Percentiles rank a stretch among this genome's conserved stretches.
phyloP scores from a whole-genome alignment of 2,113 vertebrate species.

The Cyphomyrus discorhynchus region DNA sequence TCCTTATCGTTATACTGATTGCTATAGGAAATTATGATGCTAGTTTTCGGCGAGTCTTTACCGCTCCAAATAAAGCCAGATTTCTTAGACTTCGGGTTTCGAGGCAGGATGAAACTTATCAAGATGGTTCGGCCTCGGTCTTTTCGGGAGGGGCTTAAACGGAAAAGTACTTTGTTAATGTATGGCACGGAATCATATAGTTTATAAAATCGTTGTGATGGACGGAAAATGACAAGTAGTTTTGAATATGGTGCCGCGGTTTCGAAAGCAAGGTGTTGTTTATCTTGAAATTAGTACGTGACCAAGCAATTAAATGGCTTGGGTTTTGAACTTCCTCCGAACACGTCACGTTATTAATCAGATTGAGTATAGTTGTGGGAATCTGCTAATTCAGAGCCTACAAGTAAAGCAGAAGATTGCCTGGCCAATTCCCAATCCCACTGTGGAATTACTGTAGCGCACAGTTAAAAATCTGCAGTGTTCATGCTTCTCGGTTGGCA shows the following conservation, averaged over 20 bases:
- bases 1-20: background rate
- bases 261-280: background rate
- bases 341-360: background rate
- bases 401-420: background rate
- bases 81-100: background rate
- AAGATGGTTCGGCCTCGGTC: background rate
- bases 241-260: background rate
- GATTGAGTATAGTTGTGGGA: background rate
- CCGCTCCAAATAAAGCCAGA: background rate
- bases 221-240: background rate
- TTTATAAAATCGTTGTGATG: background rate
- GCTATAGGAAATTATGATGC: background rate
- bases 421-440: background rate
- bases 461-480: background rate
- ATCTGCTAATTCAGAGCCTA: background rate
- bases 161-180: background rate
- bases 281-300: background rate
- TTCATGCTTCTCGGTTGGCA: background rate
- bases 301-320: background rate
- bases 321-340: background rate
- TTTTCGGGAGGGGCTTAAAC: background rate
- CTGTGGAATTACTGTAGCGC: background rate
- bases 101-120: background rate
- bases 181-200: background rate
- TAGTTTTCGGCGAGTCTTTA: background rate